Percentiles rank a stretch among this genome's conserved stretches.
Conservation (phyloP, 2,113 vertebrate species). For the Hoplias malabaricus region DNA sequence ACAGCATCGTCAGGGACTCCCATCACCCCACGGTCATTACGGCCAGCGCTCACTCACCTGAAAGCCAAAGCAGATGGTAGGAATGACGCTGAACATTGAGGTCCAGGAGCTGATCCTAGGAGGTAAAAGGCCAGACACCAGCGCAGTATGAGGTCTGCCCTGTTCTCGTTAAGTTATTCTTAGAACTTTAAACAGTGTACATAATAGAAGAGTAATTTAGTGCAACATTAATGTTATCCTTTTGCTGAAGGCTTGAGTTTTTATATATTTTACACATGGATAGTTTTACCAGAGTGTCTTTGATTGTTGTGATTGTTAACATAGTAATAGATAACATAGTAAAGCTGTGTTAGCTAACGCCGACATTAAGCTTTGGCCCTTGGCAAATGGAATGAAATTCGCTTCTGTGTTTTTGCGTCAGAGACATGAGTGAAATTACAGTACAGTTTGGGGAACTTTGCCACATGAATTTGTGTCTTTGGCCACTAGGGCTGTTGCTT, state of each 20-base stretch:
- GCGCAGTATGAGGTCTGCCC: background rate
- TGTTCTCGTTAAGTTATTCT: too few species aligned
- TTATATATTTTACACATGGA: background rate
- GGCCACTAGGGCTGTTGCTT: too few species aligned
- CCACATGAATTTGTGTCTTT: too few species aligned
- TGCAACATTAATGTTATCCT: background rate
- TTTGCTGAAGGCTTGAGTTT: background rate
- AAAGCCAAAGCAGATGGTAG: slow-evolving; percentile 95
- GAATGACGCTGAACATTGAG: slow-evolving; percentile 84
- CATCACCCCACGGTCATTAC: background rate
- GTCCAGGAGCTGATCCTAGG: slow-evolving; percentile 80
- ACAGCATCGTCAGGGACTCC: background rate
- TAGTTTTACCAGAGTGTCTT: background rate
- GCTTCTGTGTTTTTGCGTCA: too few species aligned
- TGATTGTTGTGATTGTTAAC: too few species aligned
- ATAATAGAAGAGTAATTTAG: background rate
- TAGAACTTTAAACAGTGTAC: too few species aligned
- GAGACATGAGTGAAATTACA: too few species aligned
- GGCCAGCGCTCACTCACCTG: slow-evolving; percentile 76
- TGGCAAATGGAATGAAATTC: too few species aligned
- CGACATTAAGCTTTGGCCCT: too few species aligned
- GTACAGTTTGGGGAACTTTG: too few species aligned
- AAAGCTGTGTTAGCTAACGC: too few species aligned
- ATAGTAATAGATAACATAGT: too few species aligned
- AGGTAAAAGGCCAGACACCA: slow-evolving; percentile 6